phyloP scores from a whole-genome alignment of 2,888 invertebrate genomes.

The Oscheius myriophilus region DNA sequence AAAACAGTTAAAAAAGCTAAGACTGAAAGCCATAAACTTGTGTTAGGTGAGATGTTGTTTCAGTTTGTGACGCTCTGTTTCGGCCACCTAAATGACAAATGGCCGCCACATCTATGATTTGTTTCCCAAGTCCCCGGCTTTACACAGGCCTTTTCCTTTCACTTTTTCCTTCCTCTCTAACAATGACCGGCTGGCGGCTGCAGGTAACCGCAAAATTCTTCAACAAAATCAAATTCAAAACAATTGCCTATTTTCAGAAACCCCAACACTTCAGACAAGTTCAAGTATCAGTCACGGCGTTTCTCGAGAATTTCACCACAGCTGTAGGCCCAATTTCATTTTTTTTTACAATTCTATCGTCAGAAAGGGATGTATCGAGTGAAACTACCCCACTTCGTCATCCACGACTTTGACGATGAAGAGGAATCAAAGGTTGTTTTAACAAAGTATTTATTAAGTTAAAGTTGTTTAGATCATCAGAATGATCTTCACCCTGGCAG shows the following conservation, averaged over 20 bases:
- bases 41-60: too few relatives aligned
- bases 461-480: conserved; percentile 32
- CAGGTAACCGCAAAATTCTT: conserved; percentile 9
- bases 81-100: conserved; percentile 6
- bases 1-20: not conserved
- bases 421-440: conserved; percentile 41
- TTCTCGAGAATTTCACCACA: conserved; percentile 4
- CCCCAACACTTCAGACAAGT: conserved; percentile 23
- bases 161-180: conserved; percentile 11
- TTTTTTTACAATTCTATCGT: not conserved
- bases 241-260: conserved; percentile 9
- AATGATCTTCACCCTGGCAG: conserved; percentile 52
- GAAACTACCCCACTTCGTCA: conserved; percentile 39
- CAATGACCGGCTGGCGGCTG: conserved; percentile 23
- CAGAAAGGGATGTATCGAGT: conserved; percentile 33
- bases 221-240: not conserved
- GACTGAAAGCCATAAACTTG: too few relatives aligned
- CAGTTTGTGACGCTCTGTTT: not conserved
- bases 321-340: too few relatives aligned
- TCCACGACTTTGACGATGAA: conserved; percentile 50
- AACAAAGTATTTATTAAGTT: not conserved
- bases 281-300: conserved; percentile 30
- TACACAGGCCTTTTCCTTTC: conserved; percentile 16
- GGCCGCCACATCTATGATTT: conserved; percentile 21
- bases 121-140: conserved; percentile 18